Evolutionary conservation across 1,140 invertebrate species (phyloP), one percentile per base, ranked within the genome.

Genomic region (Caenorhabditis brenneri): DNA sequence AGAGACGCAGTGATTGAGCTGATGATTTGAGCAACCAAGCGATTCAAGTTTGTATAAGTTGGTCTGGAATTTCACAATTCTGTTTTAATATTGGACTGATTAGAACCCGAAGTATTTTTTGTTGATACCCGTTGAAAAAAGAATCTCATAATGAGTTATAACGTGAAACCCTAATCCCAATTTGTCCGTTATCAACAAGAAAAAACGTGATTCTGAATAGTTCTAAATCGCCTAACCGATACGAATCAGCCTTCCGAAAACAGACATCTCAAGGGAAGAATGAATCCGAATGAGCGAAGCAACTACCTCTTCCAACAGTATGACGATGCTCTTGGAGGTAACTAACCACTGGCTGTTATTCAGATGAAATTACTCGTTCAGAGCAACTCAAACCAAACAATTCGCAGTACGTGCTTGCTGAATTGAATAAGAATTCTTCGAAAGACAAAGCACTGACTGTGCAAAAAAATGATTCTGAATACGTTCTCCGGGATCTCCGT

Each of bases 41-140:
- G 91, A 91, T 95, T 95, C 88, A 94, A 92, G 89, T 95, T 95
- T 4, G 94, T 94, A 88, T 95, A 95, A 0, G 94, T 95, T 15
- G 95, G 94, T 48, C 93, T 69, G 51, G 27, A 78, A n/a, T 81
- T 82, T 39, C n/a, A n/a, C n/a, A n/a, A n/a, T n/a, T n/a, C n/a
- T n/a, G n/a, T n/a, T n/a, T n/a, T n/a, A n/a, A n/a, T n/a, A n/a
- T n/a, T n/a, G n/a, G n/a, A n/a, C n/a, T n/a, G n/a, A n/a, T n/a
- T n/a, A n/a, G n/a, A n/a, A n/a, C n/a, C n/a, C n/a, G n/a, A n/a
- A n/a, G n/a, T n/a, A n/a, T n/a, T n/a, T n/a, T n/a, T n/a, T n/a
- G n/a, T n/a, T n/a, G n/a, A n/a, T n/a, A n/a, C n/a, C n/a, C n/a
- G n/a, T n/a, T n/a, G n/a, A n/a, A n/a, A n/a, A n/a, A n/a, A n/a